phyloP scores from a whole-genome alignment of 2,797 vertebrate genomes.

The Ctenochaetus hawaiiensis region DNA sequence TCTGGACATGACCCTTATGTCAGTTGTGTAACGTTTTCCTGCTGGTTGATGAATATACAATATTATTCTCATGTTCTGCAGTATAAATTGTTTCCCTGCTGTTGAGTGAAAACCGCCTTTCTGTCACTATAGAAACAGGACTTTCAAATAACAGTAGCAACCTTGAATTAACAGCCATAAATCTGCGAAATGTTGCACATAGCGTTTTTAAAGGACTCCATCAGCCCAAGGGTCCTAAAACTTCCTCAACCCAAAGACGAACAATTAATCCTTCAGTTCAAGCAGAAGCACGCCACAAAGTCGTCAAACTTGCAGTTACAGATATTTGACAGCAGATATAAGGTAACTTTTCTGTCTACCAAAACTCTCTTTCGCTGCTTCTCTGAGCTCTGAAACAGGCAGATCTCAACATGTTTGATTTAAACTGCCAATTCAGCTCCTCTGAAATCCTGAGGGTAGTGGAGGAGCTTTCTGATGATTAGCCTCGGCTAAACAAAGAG shows the following conservation, averaged over 20 bases:
- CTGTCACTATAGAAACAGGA: neutral
- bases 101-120: neutral
- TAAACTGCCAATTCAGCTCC: constrained; percentile 38
- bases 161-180: constrained; percentile 14
- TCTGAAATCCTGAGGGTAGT: constrained; percentile 42
- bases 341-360: neutral
- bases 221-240: constrained; percentile 15
- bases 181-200: neutral
- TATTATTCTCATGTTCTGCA: neutral
- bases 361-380: neutral
- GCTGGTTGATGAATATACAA: neutral
- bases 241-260: neutral
- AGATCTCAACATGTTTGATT: constrained; percentile 57
- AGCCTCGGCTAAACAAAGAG: neutral
- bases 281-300: constrained; percentile 36
- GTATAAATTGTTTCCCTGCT: neutral
- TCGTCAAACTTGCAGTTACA: neutral
- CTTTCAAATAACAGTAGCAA: neutral
- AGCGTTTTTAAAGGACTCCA: constrained; percentile 8
- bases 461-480: constrained; percentile 40
- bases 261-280: constrained; percentile 21
- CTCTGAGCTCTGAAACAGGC: constrained; percentile 10
- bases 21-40: neutral
- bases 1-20: neutral
- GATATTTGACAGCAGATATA: constrained; percentile 31